These are phyloP conservation scores for Heliconius nattereri DNA, from an alignment of 1,140 invertebrate genomes.

Conservation along the genomic window DNA sequence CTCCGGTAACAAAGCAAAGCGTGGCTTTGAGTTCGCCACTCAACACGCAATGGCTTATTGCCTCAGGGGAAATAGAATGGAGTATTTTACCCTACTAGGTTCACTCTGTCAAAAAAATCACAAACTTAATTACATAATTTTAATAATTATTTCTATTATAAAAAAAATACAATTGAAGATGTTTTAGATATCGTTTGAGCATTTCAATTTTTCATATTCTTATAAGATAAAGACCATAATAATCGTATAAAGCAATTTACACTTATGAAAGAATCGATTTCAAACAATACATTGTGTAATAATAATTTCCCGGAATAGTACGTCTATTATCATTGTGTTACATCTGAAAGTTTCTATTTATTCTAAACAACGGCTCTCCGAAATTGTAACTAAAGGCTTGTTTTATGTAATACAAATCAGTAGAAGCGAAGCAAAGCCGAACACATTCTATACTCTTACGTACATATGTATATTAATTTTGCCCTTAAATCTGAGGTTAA, in stretches of 20 bases:
- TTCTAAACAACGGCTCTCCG: conserved; percentile 35
- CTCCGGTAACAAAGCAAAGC: no score
- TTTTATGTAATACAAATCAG: conserved; percentile 36
- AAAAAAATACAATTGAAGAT: no score
- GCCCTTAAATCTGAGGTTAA: no score
- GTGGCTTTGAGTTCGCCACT: no score
- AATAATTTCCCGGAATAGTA: conserved; percentile 41
- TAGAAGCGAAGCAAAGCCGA: conserved; percentile 3
- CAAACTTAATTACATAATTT: conserved; percentile 2
- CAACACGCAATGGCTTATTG: no score
- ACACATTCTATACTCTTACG: background rate
- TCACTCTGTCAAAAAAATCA: no score
- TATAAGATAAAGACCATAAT: background rate
- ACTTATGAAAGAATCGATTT: conserved; percentile 27
- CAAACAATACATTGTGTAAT: conserved; percentile 37
- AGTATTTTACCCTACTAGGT: no score
- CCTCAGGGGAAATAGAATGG: no score
- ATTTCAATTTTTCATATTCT: background rate
- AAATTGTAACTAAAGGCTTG: conserved; percentile 36
- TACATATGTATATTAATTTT: background rate
- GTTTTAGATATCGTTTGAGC: background rate
- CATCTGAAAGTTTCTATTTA: conserved; percentile 42
- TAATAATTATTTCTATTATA: no score
- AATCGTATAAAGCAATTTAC: conserved; percentile 16
- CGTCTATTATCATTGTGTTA: conserved; percentile 41